Evolutionary conservation across 2,113 vertebrate genomes (phyloP).

Genomic region (Acanthisitta chloris): DNA sequence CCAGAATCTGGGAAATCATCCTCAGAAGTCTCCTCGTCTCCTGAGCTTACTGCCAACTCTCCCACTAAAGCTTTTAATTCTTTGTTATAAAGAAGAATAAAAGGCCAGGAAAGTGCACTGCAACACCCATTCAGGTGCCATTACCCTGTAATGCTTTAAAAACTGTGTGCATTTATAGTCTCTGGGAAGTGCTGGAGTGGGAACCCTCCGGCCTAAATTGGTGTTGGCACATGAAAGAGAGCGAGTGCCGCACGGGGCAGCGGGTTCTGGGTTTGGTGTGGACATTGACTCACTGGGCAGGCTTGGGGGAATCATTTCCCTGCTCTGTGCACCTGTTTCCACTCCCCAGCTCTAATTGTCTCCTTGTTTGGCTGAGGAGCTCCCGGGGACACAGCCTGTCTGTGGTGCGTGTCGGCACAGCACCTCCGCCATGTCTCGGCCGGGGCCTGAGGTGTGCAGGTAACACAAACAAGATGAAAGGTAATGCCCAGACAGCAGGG

Average conservation of each 20-base stretch:
- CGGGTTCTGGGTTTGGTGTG: background rate
- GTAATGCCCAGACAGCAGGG: background rate
- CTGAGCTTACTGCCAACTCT: background rate
- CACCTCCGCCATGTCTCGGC: no score
- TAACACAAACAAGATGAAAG: background rate
- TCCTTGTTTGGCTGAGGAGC: no score
- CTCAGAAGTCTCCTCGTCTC: conserved; percentile 4
- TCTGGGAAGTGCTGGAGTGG: background rate
- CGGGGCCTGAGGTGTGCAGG: background rate
- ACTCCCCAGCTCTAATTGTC: background rate
- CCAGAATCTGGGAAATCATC: conserved; percentile 3
- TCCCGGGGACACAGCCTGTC: no score
- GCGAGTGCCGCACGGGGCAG: background rate
- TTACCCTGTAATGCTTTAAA: background rate
- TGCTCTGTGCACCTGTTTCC: background rate
- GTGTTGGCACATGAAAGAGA: background rate
- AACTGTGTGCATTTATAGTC: background rate
- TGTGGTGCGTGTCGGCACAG: no score
- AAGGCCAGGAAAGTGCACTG: background rate
- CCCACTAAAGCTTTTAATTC: conserved; percentile 11
- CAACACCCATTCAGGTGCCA: background rate
- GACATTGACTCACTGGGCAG: fast-evolving
- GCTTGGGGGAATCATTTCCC: background rate
- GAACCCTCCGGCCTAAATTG: background rate
- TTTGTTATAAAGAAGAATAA: background rate